Evolutionary conservation across 30 jellyfish, hydroid and myxozoan species (phyloP), one percentile per base, ranked within the genome.

Genomic region (Rhopilema esculentum): DNA sequence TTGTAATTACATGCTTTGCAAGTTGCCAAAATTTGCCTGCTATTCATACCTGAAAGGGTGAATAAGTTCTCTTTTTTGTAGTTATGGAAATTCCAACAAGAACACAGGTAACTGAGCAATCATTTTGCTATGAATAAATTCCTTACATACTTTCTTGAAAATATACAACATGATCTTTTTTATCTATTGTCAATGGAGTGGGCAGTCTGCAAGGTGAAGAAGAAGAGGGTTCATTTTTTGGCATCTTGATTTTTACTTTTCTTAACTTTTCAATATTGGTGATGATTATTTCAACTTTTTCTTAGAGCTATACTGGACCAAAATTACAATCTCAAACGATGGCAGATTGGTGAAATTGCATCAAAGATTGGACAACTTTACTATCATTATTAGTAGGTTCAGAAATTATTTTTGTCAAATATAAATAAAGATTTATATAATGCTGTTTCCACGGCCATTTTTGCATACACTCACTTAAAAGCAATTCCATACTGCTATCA

Each of bases 271-370:
- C 12, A 12, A 40, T 40, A 40, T 12, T 2, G 6, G 57, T 40
- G 12, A 2, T 40, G 9, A 40, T 2, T 2, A 40, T 40, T 40
- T 40, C 9, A 2, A 40, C 12, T 40, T 40, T 65, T 52, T 48
- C 29, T 20, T 24, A 92, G 98, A 32, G 49, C 91, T 1, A 62
- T 79, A 21, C 93, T 92, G 25, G 98, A 92, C 50, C 87, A 69
- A 23, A 87, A 51, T 30, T 75, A 84, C 33, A 79, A 84, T 51
- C 79, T 92, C 26, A 72, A 86, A 53, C 27, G 98, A 53, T 89
- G 94, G 94, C 97, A 92, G 29, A 87, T 92, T 64, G 98, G 98
- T 4, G 98, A 92, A 40, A 92, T 92, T 9, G 98, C 98, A 0
- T 86, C 97, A 48, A 86, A 87, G 75, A 87, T 92, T 86, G 98